Evolutionary conservation across 1,140 invertebrate species (phyloP).

Genomic region (Meloidogyne exigua): DNA sequence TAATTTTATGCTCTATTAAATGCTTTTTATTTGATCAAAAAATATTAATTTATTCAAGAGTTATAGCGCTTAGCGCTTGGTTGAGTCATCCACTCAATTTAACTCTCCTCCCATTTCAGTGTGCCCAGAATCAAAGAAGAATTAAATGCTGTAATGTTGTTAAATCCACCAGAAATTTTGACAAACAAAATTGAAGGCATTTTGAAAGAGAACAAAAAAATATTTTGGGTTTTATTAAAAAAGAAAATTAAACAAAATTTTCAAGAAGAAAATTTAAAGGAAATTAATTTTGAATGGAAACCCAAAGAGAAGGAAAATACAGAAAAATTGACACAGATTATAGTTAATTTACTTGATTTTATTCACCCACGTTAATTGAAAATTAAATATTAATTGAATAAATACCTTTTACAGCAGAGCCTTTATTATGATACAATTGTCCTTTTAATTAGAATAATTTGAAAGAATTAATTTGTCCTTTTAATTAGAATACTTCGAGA

Average conservation of each 20-base stretch:
- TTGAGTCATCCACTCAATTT: background rate
- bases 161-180: background rate
- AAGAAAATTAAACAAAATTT: background rate
- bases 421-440: too few relatives aligned
- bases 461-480: too few relatives aligned
- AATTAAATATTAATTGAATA: too few relatives aligned
- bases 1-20: background rate
- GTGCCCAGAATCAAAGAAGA: background rate
- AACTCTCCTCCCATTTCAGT: background rate
- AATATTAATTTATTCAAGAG: background rate
- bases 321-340: conserved; percentile 24
- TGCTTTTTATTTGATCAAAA: background rate
- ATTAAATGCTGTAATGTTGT: background rate
- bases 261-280: conserved; percentile 3
- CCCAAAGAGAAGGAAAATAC: background rate
- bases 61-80: background rate
- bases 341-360: conserved; percentile 38
- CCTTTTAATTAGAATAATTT: too few relatives aligned
- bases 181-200: background rate
- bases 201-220: conserved; percentile 6
- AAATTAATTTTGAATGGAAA: conserved; percentile 14
- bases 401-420: too few relatives aligned
- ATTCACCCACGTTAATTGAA: conserved; percentile 34
- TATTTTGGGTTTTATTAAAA: conserved; percentile 13
- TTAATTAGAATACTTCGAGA: too few relatives aligned